Evolutionary conservation across 2,113 vertebrate genomes (phyloP).

Genomic region (Heterochromis multidens): DNA sequence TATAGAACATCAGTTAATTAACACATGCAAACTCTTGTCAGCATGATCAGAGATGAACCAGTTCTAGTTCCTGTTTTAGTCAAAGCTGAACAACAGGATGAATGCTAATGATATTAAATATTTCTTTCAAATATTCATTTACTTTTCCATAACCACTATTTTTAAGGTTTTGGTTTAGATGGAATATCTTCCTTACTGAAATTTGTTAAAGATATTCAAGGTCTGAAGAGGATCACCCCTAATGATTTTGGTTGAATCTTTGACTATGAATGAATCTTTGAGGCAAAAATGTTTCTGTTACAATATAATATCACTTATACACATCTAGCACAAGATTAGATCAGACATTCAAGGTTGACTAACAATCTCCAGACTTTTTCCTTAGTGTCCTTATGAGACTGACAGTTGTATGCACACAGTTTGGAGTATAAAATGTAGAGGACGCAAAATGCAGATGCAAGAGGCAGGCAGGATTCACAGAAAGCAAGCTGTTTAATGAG

Average conservation of each 20-base stretch:
- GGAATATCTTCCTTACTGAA: neutral
- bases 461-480: neutral
- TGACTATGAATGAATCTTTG: too few relatives aligned
- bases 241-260: neutral
- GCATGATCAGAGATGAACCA: neutral
- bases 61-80: neutral
- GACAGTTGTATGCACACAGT: neutral
- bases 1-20: neutral
- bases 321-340: neutral
- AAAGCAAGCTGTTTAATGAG: neutral
- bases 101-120: neutral
- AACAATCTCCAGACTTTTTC: neutral
- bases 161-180: neutral
- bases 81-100: neutral
- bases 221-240: neutral
- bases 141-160: neutral
- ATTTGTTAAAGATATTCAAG: neutral
- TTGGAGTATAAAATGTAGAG: neutral
- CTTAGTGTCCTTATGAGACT: neutral
- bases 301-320: fast-evolving
- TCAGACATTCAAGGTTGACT: neutral
- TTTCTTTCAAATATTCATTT: neutral
- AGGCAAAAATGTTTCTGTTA: neutral
- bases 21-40: neutral
- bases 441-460: neutral